These are phyloP conservation scores for Lutjanus campechanus DNA, from an alignment of 2,797 vertebrate genomes.

Conservation along the genomic window DNA sequence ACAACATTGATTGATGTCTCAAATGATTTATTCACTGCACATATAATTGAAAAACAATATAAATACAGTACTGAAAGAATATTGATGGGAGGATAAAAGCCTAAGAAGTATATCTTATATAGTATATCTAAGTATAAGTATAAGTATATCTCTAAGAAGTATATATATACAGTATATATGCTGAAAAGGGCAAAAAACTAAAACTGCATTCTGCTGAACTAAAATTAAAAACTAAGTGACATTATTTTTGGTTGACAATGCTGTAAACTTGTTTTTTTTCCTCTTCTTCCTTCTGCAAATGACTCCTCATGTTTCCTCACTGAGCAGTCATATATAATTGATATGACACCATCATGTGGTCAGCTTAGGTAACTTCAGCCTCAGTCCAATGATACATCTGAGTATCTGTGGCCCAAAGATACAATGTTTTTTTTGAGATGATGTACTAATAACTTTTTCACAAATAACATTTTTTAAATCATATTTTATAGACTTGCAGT, in stretches of 20 bases:
- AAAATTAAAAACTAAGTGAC: not conserved
- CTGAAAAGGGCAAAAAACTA: not conserved
- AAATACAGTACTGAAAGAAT: too few species aligned
- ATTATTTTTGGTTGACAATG: not conserved
- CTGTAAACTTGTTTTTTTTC: not conserved
- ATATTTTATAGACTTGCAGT: too few species aligned
- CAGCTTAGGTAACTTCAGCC: constrained; percentile 57
- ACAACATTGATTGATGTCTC: not conserved
- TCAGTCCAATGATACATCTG: not conserved
- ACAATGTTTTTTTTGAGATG: too few species aligned
- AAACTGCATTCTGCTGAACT: not conserved
- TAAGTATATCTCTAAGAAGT: too few species aligned
- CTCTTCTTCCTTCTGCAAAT: not conserved
- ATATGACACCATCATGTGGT: constrained; percentile 78
- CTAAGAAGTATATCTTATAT: too few species aligned
- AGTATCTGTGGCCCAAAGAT: not conserved
- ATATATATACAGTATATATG: too few species aligned
- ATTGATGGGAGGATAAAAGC: too few species aligned
- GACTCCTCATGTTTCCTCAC: constrained; percentile 4
- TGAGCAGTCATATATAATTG: constrained; percentile 37
- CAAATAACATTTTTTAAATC: too few species aligned
- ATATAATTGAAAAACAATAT: too few species aligned
- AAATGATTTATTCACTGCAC: too few species aligned
- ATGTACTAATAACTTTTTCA: too few species aligned
- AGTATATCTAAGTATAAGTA: too few species aligned